phyloP scores from a whole-genome alignment of 2,113 vertebrate genomes.

The Cavia aperea region DNA sequence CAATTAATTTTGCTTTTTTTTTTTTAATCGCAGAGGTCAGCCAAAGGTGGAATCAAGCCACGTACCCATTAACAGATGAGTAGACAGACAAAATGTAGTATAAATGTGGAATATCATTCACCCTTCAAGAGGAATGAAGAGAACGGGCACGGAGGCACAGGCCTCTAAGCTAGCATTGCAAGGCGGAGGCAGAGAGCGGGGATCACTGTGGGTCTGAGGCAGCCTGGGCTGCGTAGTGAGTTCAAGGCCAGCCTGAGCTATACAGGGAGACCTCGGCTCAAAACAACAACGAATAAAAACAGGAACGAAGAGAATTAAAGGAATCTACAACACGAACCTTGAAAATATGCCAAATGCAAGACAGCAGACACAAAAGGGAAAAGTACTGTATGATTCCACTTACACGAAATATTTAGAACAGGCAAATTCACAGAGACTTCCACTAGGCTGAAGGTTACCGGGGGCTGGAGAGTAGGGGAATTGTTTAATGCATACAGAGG shows the following conservation, averaged over 20 bases:
- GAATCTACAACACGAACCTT: background rate
- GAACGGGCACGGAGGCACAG: background rate
- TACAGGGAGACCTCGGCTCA: background rate
- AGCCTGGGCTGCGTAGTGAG: too few relatives aligned
- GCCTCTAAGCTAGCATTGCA: background rate
- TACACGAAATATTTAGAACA: background rate
- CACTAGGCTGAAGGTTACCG: background rate
- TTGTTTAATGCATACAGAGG: background rate
- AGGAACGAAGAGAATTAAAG: background rate
- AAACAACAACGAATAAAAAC: background rate
- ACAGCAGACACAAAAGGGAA: background rate
- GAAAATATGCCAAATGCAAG: background rate
- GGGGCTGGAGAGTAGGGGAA: background rate
- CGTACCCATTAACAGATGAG: background rate
- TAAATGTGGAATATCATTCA: background rate
- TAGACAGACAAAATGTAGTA: background rate
- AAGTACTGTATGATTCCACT: background rate
- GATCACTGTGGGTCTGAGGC: background rate
- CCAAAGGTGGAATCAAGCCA: background rate
- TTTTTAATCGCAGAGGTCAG: constrained; percentile 7
- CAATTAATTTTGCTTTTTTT: background rate
- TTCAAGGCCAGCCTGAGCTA: background rate
- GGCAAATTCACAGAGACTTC: background rate
- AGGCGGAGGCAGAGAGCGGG: background rate
- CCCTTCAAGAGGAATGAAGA: background rate